Conservation (phyloP, 2,113 vertebrate genomes). For the Leptocoma aspasia region DNA sequence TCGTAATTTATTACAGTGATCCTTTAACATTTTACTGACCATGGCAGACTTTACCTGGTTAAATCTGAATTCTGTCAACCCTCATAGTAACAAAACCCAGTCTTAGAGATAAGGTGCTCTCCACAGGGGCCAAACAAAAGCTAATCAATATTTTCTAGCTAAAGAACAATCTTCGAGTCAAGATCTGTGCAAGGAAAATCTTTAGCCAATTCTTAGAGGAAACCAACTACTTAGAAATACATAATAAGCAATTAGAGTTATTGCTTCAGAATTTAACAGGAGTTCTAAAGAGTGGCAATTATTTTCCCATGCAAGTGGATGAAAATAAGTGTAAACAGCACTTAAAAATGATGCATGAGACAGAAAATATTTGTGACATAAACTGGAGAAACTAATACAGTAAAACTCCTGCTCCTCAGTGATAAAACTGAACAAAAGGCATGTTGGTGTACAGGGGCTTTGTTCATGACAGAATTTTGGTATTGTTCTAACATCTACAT, state of each 20-base stretch:
- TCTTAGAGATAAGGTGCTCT: conserved; percentile 54
- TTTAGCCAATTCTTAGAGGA: conserved; percentile 53
- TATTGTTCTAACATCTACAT: conserved; percentile 10
- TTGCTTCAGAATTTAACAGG: conserved; percentile 28
- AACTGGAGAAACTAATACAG: background rate
- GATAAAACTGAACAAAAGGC: conserved; percentile 14
- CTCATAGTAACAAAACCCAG: conserved; percentile 42
- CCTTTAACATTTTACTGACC: conserved; percentile 35
- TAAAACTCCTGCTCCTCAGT: background rate
- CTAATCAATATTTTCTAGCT: conserved; percentile 66
- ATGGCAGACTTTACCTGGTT: conserved; percentile 40
- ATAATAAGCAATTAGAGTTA: conserved; percentile 57
- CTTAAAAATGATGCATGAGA: background rate
- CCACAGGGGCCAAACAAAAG: conserved; percentile 48
- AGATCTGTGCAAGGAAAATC: conserved; percentile 38
- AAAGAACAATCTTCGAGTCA: conserved; percentile 47
- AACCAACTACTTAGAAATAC: conserved; percentile 46
- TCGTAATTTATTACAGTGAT: background rate
- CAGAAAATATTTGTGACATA: background rate
- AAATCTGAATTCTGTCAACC: conserved; percentile 68
- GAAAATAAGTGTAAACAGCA: background rate
- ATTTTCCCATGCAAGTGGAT: background rate
- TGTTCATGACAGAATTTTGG: background rate
- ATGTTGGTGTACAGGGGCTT: background rate
- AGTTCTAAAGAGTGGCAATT: background rate